Evolutionary conservation across 2,888 invertebrate species (phyloP).

Genomic region (Lasioglossum morio): DNA sequence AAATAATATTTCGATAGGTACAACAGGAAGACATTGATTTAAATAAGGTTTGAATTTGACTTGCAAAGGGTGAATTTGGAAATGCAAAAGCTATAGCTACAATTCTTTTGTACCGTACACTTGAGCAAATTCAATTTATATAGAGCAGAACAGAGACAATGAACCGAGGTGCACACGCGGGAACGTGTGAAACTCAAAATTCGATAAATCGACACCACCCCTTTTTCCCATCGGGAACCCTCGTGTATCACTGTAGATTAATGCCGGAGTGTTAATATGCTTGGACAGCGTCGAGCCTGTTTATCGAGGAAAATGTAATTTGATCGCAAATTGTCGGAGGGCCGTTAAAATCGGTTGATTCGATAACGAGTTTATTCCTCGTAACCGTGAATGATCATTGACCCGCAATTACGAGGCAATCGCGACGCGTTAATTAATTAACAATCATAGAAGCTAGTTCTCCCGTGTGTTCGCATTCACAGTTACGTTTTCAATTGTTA

Average conservation of each 20-base stretch:
- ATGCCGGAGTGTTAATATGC: neutral
- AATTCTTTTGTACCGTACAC: neutral
- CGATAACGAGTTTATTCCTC: neutral
- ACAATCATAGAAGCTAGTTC: neutral
- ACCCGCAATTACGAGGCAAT: neutral
- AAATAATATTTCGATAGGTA: no score
- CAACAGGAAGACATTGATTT: no score
- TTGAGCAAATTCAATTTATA: neutral
- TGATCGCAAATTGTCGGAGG: neutral
- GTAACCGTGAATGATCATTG: neutral
- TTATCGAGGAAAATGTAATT: constrained; percentile 1
- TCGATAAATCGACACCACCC: neutral
- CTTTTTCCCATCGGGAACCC: neutral
- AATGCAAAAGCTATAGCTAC: no score
- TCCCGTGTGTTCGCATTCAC: neutral
- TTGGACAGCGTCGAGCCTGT: neutral
- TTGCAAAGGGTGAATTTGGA: no score
- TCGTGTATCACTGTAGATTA: neutral
- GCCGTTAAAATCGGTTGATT: neutral
- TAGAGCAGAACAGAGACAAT: neutral
- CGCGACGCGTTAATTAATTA: neutral
- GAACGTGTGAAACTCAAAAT: neutral
- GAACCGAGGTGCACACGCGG: neutral
- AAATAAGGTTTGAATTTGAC: no score
- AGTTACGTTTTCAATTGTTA: neutral